Evolutionary conservation across 2,113 vertebrate species (phyloP), one percentile per base, ranked within the genome.

Genomic region (Leptobrachium leishanense): DNA sequence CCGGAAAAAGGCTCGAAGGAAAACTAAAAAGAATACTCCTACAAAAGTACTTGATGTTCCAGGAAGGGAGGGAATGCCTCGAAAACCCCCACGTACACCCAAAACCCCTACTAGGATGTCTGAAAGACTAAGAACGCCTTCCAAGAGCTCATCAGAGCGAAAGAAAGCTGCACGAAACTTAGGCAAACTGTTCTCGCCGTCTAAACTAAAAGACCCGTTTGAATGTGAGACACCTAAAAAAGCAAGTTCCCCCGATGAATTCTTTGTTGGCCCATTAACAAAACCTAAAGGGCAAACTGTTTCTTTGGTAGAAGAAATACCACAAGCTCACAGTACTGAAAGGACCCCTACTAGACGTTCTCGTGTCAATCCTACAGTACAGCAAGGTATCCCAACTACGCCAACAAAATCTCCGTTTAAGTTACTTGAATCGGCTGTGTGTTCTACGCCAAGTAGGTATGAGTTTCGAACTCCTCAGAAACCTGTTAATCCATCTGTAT

Each of bases 1-100:
- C 55, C 31, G 20, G 20, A 31, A 31, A 31, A 73, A 95, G 93
- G 95, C 90, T 76, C 89, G 88, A 66, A 85, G 73, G 59, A 91
- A 89, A 85, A 88, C 53, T 0, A 87, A 88, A 75, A 81, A 43
- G 42, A 91, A 89, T 74, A 84, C 82, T 43, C 83, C 75, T 0
- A 71, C 76, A 68, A 92, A 88, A 68, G 46, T 5, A 50, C 4
- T 50, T 44, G 65, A 3, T 82, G 39, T 46, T 10, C 76, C 50
- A 6, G 64, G 46, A 59, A 68, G 6, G 40, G 75, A 67, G 63
- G 82, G 68, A 1, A 50, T 83, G 1, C 83, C 44, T 1, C 84
- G 85, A 75, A 88, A 85, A 50, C 84, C 84, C 0, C 86, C 83
- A 66, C 69, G n/a, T 9, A 0, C 82, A 10, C 85, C 57, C 1